Evolutionary conservation across 2,113 vertebrate genomes (phyloP), one percentile per base, ranked within the genome.

Genomic region (Dolichallabes microphthalmus): DNA sequence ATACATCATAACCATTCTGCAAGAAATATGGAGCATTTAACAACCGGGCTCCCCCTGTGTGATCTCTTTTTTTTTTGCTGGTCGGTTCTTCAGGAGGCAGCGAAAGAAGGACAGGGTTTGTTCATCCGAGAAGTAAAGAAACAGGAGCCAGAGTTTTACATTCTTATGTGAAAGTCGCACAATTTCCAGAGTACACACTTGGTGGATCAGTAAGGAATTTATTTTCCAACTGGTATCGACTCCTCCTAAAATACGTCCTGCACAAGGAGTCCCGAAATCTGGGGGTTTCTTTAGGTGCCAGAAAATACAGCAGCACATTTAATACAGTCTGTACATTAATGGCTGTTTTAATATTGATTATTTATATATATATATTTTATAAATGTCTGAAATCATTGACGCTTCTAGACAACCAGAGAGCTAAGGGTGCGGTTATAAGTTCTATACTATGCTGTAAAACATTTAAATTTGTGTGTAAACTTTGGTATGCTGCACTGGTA

Each of bases 101-200:
- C 25, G n/a, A 45, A 30, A 19, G 50, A 27, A 75, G 73, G 39
- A 53, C 9, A n/a, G 53, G 4, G 55, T 79, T 19, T 60, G 76
- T 79, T 57, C 9, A 30, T 79, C 8, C 19, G 9, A 79, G 19
- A 76, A 73, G 39, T 52, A 74, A 45, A 32, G 55, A 88, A 85
- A 86, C 81, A 74, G 74, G 86, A 81, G 84, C n/a, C 52, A 86
- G 89, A 84, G 87, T 71, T 25, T 81, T 88, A 83, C 89, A 86
- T 92, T 89, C 88, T 83, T 89, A 63, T 87, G 89, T 89, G 90
- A 91, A 91, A 91, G 83, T 86, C 35, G 57, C 19, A 58, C 35
- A 61, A 19, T 80, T 53, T 83, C 22, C 27, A 77, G 19, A 14
- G 20, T 20, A 39, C 5, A 53, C 39, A 10, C 45, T 53, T 2